phyloP scores from a whole-genome alignment of 2,797 vertebrate species.

The Sarcophilus harrisii region DNA sequence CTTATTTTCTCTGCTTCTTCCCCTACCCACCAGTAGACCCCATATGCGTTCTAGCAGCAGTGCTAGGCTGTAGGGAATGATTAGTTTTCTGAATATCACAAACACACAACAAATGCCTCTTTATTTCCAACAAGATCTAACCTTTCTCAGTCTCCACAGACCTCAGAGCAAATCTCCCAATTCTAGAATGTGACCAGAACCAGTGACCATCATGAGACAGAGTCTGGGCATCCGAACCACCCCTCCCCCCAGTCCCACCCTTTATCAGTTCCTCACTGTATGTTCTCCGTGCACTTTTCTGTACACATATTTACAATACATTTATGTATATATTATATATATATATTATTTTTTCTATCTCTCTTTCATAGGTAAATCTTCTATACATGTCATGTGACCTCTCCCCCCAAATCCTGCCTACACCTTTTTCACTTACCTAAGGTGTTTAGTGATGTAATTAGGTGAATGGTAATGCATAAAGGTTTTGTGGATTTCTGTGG shows the following conservation, averaged over 20 bases:
- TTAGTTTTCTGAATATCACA: not conserved
- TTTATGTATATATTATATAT: conserved; percentile 59
- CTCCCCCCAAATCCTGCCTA: conserved; percentile 43
- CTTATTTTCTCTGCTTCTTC: not conserved
- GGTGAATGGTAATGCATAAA: conserved; percentile 38
- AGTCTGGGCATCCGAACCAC: conserved; percentile 1
- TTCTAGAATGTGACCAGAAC: conserved; percentile 38
- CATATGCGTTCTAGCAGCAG: conserved; percentile 22
- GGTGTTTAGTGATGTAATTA: not conserved
- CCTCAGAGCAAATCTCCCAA: conserved; percentile 24
- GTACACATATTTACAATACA: conserved; percentile 64
- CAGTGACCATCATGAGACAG: conserved; percentile 31
- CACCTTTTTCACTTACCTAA: conserved; percentile 14
- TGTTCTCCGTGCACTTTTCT: conserved; percentile 61
- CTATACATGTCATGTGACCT: conserved; percentile 46
- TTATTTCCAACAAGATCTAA: conserved; percentile 38
- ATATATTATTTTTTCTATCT: conserved; percentile 74
- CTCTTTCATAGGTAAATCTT: conserved; percentile 69
- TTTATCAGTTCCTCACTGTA: conserved; percentile 6
- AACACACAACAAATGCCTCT: not conserved
- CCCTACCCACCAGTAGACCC: not conserved
- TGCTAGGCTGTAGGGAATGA: not conserved
- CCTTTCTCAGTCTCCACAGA: conserved; percentile 7
- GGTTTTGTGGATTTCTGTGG: conserved; percentile 36
- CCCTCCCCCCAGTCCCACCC: not conserved